Conservation (phyloP, 2,113 vertebrate genomes). For the Hylia prasina region DNA sequence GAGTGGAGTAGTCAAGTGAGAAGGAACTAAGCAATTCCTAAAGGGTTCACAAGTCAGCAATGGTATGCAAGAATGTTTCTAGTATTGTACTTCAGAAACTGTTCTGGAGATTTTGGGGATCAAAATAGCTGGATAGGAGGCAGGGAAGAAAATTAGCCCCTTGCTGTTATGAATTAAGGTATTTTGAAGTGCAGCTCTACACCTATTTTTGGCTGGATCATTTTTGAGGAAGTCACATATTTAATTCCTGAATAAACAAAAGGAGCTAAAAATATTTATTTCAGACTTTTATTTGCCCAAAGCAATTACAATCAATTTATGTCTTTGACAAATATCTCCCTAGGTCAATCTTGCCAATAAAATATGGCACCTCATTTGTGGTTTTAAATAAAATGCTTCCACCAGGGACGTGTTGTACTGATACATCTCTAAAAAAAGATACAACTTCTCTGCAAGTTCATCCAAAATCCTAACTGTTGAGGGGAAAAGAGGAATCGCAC, state of each 20-base stretch:
- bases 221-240: background rate
- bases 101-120: background rate
- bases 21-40: background rate
- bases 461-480: background rate
- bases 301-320: background rate
- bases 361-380: background rate
- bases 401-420: background rate
- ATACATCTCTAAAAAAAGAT: background rate
- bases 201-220: background rate
- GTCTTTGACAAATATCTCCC: background rate
- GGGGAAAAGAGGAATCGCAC: background rate
- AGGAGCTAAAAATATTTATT: background rate
- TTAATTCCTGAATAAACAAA: constrained; percentile 5
- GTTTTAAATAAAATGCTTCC: background rate
- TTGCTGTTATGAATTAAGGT: background rate
- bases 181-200: background rate
- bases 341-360: background rate
- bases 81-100: background rate
- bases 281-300: background rate
- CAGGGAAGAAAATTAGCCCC: background rate
- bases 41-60: background rate
- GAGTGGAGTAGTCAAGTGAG: background rate
- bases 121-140: background rate
- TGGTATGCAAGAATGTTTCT: background rate
- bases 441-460: background rate